Base-by-base conservation (phyloP, 2,888 invertebrate genomes). In the Hipparchia sbordonii region DNA sequence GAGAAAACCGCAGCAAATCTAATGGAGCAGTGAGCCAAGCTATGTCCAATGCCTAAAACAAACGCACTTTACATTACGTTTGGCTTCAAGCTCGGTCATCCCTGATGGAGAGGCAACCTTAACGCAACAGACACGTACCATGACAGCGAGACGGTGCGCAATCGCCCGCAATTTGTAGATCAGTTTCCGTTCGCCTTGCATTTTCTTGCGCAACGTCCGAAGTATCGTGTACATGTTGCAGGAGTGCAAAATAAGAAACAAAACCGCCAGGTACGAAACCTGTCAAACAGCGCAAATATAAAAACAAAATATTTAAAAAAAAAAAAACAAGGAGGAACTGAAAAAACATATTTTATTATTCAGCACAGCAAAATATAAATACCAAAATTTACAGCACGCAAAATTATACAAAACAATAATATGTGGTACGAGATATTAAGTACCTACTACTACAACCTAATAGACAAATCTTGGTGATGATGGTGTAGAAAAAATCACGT, bases 141-240 rank as follows among this genome's bases (percentile, higher is more conserved):
- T 88, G 67, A 88, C 90, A 76, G 93, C 90, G 81, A 94, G 89
- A 71, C 91, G 88, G 80, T 92, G 89, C 71, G 92, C 94, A 77
- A 94, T 93, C 67, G 94, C 94, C 77, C 94, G 93, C 79, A 95
- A 88, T 80, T 95, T 94, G 90, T 95, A 95, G 56, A 94, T 94
- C 76, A 95, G 94, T 87, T 95, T 95, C 85, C 94, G 88, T 72
- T 94, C 91, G 78, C 94, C 93, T 77, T 94, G 90, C 72, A 94
- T 94, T 94, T 99, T 99, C 91, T 97, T 97, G 77, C 97, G 97
- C 84, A 99, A 96, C 48, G 98, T 97, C 92, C 96, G 94, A 77
- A 97, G 94, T 45, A 98, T 97, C 57, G 99, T 99, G 73, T 96
- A 95, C 77, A 96, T 96, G 92, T 99, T 99, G 79, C 98, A 98